These are phyloP conservation scores for Heliconius erato DNA, from an alignment of 2,888 invertebrate species.

Conservation along the genomic window DNA sequence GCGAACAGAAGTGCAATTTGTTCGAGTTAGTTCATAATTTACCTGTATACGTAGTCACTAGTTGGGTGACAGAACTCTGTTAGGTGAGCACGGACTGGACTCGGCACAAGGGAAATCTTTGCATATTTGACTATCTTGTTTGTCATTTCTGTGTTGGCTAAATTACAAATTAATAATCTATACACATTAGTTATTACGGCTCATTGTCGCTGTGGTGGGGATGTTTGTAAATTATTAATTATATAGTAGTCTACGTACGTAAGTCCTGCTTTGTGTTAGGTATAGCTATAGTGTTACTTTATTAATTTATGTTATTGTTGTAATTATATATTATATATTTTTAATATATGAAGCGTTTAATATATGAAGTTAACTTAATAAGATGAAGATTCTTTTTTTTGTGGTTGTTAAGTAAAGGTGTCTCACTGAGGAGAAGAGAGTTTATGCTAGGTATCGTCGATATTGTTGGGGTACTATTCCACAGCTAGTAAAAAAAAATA, in stretches of 20 bases:
- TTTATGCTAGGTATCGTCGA: too few species aligned
- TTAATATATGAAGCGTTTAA: neutral
- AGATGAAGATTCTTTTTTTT: too few species aligned
- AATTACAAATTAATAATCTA: slow-evolving; percentile 45
- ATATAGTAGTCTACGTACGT: neutral
- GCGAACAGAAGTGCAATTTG: slow-evolving; percentile 58
- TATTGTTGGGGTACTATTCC: too few species aligned
- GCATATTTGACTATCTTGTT: slow-evolving; percentile 75
- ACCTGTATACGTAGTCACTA: slow-evolving; percentile 52
- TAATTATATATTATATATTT: neutral
- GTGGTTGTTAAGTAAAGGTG: neutral
- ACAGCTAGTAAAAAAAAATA: too few species aligned
- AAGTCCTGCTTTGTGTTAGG: neutral
- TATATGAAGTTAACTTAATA: neutral
- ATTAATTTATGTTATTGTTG: too few species aligned
- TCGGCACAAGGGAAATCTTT: slow-evolving; percentile 69
- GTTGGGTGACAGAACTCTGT: slow-evolving; percentile 65
- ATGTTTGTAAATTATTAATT: slow-evolving; percentile 18
- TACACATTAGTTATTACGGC: slow-evolving; percentile 31
- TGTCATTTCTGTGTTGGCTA: slow-evolving; percentile 60
- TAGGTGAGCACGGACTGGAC: slow-evolving; percentile 56
- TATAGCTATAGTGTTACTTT: neutral
- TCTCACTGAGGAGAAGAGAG: neutral
- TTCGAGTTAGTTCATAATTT: slow-evolving; percentile 52
- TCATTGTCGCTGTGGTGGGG: neutral